phyloP scores from a whole-genome alignment of 2,888 invertebrate genomes.

The Octonoba sinensis region DNA sequence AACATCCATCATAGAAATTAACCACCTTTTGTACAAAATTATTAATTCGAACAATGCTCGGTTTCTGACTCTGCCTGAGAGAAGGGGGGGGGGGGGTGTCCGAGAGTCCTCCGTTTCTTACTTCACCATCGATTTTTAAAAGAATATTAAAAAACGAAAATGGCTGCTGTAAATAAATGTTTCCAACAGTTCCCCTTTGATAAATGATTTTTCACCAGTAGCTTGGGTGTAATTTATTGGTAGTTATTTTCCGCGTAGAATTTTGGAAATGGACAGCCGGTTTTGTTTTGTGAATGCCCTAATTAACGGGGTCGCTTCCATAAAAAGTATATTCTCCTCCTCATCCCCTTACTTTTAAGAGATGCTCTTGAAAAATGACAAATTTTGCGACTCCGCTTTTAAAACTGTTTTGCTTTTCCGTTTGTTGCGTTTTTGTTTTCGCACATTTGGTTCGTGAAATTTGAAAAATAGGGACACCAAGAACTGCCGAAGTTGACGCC shows the following conservation, averaged over 20 bases:
- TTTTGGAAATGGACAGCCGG: slow-evolving; percentile 45
- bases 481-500: too few relatives aligned
- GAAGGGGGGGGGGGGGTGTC: slow-evolving; percentile 4
- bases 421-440: slow-evolving; percentile 57
- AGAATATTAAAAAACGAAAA: slow-evolving; percentile 43
- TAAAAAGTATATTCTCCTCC: slow-evolving; percentile 37
- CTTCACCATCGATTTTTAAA: slow-evolving; percentile 50
- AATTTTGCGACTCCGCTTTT: slow-evolving; percentile 50
- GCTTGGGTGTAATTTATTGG: slow-evolving; percentile 57
- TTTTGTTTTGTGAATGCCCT: slow-evolving; percentile 44
- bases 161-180: slow-evolving; percentile 40
- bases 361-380: slow-evolving; percentile 61
- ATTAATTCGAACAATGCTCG: slow-evolving; percentile 32
- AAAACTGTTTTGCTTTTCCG: slow-evolving; percentile 62
- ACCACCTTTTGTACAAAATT: slow-evolving; percentile 59
- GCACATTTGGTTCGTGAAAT: slow-evolving; percentile 15
- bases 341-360: slow-evolving; percentile 17
- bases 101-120: slow-evolving; percentile 32
- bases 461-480: slow-evolving; percentile 11
- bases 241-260: slow-evolving; percentile 14
- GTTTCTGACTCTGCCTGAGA: slow-evolving; percentile 34
- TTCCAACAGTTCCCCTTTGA: slow-evolving; percentile 8
- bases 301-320: slow-evolving; percentile 61
- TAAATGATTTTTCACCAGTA: slow-evolving; percentile 60
- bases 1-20: slow-evolving; percentile 62